Evolutionary conservation across 2,113 vertebrate species (phyloP).

Genomic region (Sphyrna mokarran): DNA sequence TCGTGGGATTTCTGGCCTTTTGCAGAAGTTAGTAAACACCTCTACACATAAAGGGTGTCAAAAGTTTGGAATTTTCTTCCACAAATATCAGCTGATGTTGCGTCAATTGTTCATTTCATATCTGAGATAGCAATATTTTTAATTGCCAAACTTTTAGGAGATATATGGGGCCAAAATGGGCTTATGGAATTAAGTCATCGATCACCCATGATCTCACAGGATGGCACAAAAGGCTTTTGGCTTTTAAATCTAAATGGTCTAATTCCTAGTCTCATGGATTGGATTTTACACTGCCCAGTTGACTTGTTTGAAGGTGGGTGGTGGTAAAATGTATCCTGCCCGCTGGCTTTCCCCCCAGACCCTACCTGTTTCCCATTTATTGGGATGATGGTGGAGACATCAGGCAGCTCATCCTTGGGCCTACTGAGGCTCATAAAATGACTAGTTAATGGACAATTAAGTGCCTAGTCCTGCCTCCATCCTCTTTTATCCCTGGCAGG

Average conservation of each 20-base stretch:
- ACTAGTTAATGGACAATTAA: neutral
- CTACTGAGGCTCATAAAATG: neutral
- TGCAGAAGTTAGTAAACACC: neutral
- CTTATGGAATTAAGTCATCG: neutral
- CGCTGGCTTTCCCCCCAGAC: too few species aligned
- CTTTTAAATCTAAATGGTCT: too few species aligned
- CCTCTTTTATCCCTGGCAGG: neutral
- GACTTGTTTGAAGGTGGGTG: neutral
- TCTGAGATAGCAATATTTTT: neutral
- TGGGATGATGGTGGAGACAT: too few species aligned
- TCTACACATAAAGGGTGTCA: neutral
- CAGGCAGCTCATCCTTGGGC: neutral
- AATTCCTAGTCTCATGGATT: neutral
- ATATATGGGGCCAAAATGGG: neutral
- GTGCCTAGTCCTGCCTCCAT: neutral
- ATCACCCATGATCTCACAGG: too few species aligned
- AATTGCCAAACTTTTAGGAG: neutral
- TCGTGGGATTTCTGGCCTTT: neutral
- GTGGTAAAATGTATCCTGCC: neutral
- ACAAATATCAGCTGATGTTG: too few species aligned
- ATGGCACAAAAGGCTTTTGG: too few species aligned
- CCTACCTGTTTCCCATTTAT: too few species aligned
- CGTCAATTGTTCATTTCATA: neutral
- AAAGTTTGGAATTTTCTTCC: neutral
- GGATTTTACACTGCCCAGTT: neutral